A percentile compares a stretch with the other conserved stretches of the same genome.
Conservation (phyloP, 2,797 vertebrate genomes). For the Lagorchestes hirsutus region DNA sequence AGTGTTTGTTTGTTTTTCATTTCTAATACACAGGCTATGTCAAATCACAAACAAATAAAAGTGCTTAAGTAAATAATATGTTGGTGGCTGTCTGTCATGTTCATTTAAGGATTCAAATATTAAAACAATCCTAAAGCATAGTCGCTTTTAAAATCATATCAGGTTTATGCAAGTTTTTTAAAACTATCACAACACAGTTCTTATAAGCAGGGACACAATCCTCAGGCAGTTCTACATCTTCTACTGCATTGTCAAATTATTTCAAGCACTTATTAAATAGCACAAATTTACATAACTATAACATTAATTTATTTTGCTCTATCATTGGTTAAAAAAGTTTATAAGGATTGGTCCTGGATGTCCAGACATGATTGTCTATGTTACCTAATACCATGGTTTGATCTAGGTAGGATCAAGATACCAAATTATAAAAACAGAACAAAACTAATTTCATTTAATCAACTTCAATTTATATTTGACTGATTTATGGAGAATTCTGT, state of each 20-base stretch:
- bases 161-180: constrained; percentile 8
- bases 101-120: not conserved
- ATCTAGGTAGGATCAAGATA: constrained; percentile 22
- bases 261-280: constrained; percentile 38
- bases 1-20: not conserved
- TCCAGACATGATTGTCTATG: not conserved
- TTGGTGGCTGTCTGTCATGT: not conserved
- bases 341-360: not conserved
- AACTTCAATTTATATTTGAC: constrained; percentile 22
- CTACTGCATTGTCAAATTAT: constrained; percentile 50
- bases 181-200: not conserved
- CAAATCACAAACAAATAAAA: not conserved
- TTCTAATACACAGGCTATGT: not conserved
- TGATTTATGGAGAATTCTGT: constrained; percentile 1
- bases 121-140: not conserved
- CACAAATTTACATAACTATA: constrained; percentile 19
- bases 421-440: not conserved
- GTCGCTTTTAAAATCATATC: constrained; percentile 5
- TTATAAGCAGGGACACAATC: constrained; percentile 2
- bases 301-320: constrained; percentile 58
- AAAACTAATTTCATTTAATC: constrained; percentile 18
- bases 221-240: constrained; percentile 42
- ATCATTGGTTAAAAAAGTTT: constrained; percentile 17
- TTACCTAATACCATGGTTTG: constrained; percentile 26
- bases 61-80: not conserved